phyloP scores from a whole-genome alignment of 2,113 vertebrate species.

The Epinephelus cyanopodus region DNA sequence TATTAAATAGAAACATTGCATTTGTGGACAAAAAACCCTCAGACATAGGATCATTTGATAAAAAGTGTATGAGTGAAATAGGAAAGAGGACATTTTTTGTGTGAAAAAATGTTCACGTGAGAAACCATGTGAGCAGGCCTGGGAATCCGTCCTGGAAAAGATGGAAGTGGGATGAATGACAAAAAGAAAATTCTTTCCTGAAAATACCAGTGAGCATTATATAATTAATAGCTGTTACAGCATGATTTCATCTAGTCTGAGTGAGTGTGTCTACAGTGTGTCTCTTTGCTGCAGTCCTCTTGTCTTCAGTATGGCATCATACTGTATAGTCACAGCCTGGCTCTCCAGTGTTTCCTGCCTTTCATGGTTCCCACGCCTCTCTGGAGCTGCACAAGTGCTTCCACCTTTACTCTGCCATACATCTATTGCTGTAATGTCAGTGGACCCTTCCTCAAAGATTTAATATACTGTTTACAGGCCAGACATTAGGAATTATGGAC shows the following conservation, averaged over 20 bases:
- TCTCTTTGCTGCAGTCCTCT: constrained; percentile 2
- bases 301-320: not conserved
- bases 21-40: not conserved
- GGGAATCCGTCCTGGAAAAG: constrained; percentile 46
- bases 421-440: not conserved
- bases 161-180: constrained; percentile 25
- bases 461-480: not conserved
- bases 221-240: constrained; percentile 49
- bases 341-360: not conserved
- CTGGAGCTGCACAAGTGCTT: not conserved
- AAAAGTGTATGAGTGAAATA: not conserved
- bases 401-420: not conserved
- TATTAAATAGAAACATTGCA: too few species aligned
- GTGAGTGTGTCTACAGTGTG: constrained; percentile 17
- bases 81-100: not conserved
- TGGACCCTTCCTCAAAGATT: not conserved
- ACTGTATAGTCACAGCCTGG: not conserved
- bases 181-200: constrained; percentile 15
- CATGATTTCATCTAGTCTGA: not conserved
- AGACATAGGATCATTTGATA: not conserved
- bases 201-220: constrained; percentile 26
- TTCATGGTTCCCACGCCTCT: constrained; percentile 4
- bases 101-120: not conserved
- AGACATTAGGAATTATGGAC: too few species aligned
- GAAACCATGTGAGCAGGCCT: constrained; percentile 18